Evolutionary conservation across 2,888 invertebrate species (phyloP), one percentile per base, ranked within the genome.

Genomic region (Agrotis puta): DNA sequence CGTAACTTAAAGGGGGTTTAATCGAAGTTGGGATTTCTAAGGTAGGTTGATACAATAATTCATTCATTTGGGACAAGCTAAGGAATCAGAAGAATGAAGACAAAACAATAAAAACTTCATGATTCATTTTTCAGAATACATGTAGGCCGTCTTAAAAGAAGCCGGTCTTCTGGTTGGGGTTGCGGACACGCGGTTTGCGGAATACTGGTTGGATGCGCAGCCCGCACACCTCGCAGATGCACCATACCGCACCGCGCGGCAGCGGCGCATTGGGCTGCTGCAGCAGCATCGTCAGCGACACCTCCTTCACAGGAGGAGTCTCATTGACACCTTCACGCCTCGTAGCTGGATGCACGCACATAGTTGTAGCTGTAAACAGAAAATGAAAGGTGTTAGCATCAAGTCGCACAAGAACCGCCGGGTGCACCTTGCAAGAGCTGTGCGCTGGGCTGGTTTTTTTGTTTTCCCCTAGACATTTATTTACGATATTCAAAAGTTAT

Each of bases 1-100:
- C 1, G n/a, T 39, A 71, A 71, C 74, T 14, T 27, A 74, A 43
- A 70, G 39, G n/a, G n/a, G 74, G 53, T 74, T 65, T 71, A 64
- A 71, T 74, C 18, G 74, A 74, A 74, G 70, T 64, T 20, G n/a
- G 64, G 74, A 64, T 63, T 14, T 45, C 64, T 74, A 74, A 47
- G 70, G 79, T n/a, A 57, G 79, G 79, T 57, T 79, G 64, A 76
- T 48, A 79, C 22, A 62, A 57, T 50, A 33, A 67, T 77, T 80
- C 47, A 50, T 80, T 77, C n/a, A 65, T 53, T 53, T 64, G 27
- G 79, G 64, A 74, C 56, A 56, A 57, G 39, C 76, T 73, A 79
- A 43, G 79, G 64, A 39, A 18, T 47, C 0, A 45, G 64, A 79
- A 79, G 61, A 65, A 47, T 16, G 50, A 27, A 64, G 63, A n/a